Evolutionary conservation across 2,113 vertebrate genomes (phyloP).

Genomic region (Mionectes macconnelli): DNA sequence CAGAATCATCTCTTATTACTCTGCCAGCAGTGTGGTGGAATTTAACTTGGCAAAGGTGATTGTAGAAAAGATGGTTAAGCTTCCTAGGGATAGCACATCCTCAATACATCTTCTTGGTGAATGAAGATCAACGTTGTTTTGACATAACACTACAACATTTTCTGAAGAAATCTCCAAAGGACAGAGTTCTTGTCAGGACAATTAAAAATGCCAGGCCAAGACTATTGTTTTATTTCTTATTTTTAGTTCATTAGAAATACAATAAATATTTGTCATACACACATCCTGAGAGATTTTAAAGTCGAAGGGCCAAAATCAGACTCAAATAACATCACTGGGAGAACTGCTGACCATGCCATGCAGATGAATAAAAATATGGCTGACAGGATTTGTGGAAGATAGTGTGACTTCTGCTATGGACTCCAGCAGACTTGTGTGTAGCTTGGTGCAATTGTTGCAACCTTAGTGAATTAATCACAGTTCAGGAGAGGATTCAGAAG

Average conservation of each 20-base stretch:
- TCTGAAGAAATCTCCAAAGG: not conserved
- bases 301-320: not conserved
- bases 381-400: not conserved
- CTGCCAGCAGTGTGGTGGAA: not conserved
- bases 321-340: not conserved
- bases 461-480: not conserved
- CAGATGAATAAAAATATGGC: not conserved
- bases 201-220: not conserved
- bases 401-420: not conserved
- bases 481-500: not conserved
- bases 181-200: not conserved
- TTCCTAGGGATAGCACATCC: not conserved
- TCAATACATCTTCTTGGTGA: not conserved
- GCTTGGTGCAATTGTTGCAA: not conserved
- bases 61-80: not conserved
- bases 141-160: not conserved
- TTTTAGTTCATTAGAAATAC: not conserved
- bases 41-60: not conserved
- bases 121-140: not conserved
- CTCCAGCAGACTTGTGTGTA: not conserved
- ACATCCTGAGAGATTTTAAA: not conserved
- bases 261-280: not conserved
- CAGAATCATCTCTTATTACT: not conserved
- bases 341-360: accelerated
- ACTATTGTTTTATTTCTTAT: not conserved